phyloP scores from a whole-genome alignment of 53 echinoderm and acorn worm species.

The Paracentrotus lividus region DNA sequence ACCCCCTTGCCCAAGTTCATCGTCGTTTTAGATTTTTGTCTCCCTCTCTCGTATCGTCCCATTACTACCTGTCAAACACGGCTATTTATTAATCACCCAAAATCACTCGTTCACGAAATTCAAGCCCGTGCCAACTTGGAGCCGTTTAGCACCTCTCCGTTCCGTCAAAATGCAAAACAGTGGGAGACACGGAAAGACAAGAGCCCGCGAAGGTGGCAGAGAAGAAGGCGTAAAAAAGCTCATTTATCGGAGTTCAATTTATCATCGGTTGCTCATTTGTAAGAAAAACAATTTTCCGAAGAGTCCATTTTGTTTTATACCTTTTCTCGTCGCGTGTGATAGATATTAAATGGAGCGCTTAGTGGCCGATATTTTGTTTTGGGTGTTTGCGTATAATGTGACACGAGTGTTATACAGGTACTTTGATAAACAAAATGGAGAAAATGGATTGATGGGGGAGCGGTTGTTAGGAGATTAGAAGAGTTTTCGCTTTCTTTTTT shows the following conservation, averaged over 20 bases:
- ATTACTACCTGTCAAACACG: slow-evolving; percentile 5
- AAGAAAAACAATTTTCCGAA: slow-evolving; percentile 64
- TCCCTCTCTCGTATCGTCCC: not conserved
- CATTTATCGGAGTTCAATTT: slow-evolving; percentile 62
- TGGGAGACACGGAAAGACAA: not conserved
- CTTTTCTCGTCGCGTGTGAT: not conserved
- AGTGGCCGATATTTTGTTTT: not conserved
- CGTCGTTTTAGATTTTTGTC: not conserved
- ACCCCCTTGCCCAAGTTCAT: not conserved
- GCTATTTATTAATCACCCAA: slow-evolving; percentile 56
- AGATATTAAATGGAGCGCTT: not conserved
- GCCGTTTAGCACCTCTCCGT: slow-evolving; percentile 9
- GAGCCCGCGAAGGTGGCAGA: no score
- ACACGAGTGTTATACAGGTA: not conserved
- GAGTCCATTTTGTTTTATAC: slow-evolving; percentile 6
- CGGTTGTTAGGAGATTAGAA: not conserved
- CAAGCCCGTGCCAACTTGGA: slow-evolving; percentile 3
- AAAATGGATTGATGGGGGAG: slow-evolving; percentile 20
- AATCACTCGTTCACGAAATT: slow-evolving; percentile 56
- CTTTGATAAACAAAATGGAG: not conserved
- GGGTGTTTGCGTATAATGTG: not conserved
- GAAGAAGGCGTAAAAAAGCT: slow-evolving; percentile 24
- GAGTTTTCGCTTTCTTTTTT: not conserved
- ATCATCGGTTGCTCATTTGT: slow-evolving; percentile 54
- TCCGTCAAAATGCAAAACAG: not conserved